Conservation (phyloP, 2,888 invertebrate species). For the Spialia ferax region DNA sequence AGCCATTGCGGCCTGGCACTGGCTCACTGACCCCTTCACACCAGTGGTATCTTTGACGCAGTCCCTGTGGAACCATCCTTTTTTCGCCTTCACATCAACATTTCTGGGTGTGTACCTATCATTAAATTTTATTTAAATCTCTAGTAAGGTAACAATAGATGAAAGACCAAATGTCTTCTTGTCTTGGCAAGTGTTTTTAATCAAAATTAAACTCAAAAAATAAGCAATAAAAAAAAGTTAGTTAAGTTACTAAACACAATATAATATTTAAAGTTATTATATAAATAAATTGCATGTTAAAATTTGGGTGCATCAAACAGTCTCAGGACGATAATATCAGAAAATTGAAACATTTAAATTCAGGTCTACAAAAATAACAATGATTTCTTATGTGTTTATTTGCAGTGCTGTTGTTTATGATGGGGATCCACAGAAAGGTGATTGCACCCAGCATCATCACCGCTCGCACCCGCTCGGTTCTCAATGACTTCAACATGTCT, state of each 20-base stretch:
- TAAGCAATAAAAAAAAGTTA: too few species aligned
- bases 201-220: too few species aligned
- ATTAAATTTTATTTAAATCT: not conserved
- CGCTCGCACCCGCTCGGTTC: constrained; percentile 94
- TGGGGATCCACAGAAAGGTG: constrained; percentile 98
- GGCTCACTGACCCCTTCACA: constrained; percentile 97
- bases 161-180: too few species aligned
- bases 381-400: constrained; percentile 38
- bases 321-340: too few species aligned
- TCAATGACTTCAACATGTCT: constrained; percentile 99
- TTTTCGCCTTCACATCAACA: constrained; percentile 96
- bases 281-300: too few species aligned
- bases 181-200: too few species aligned
- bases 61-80: constrained; percentile 97
- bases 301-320: too few species aligned
- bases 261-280: too few species aligned
- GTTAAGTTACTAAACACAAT: too few species aligned
- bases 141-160: too few species aligned
- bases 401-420: constrained; percentile 93
- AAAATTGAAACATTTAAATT: too few species aligned
- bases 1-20: constrained; percentile 97
- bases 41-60: constrained; percentile 96
- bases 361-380: not conserved
- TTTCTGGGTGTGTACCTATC: constrained; percentile 89
- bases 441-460: constrained; percentile 99